A percentile compares a stretch with the other conserved stretches of the same genome.
Evolutionary conservation across 2,888 invertebrate species (phyloP).

Genomic region (Yponomeuta plumbellus): DNA sequence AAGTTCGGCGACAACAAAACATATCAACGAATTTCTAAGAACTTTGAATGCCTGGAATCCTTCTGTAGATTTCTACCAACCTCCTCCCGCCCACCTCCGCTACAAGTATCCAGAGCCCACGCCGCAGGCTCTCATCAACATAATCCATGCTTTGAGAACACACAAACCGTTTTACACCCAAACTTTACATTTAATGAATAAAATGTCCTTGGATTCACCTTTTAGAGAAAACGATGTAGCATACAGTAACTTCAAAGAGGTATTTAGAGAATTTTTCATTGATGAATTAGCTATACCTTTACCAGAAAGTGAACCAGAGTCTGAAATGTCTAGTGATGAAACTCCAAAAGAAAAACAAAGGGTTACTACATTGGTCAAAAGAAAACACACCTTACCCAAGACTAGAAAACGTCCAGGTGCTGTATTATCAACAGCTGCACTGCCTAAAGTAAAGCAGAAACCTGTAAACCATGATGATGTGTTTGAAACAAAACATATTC

Average conservation of each 20-base stretch:
- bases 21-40: conserved; percentile 70
- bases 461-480: conserved; percentile 49
- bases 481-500: conserved; percentile 54
- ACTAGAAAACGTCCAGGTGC: conserved; percentile 48
- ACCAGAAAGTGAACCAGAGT: conserved; percentile 55
- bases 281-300: conserved; percentile 36
- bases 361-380: conserved; percentile 42
- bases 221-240: conserved; percentile 76
- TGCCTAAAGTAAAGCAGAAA: conserved; percentile 46
- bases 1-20: conserved; percentile 57
- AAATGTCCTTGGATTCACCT: conserved; percentile 92
- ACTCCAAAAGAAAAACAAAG: conserved; percentile 35
- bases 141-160: conserved; percentile 83
- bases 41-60: conserved; percentile 65
- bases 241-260: conserved; percentile 49
- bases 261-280: conserved; percentile 45
- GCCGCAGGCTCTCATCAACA: conserved; percentile 83
- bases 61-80: conserved; percentile 81
- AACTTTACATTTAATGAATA: conserved; percentile 95
- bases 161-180: conserved; percentile 90
- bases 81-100: conserved; percentile 83
- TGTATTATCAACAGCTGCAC: conserved; percentile 36
- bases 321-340: conserved; percentile 65
- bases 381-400: conserved; percentile 54
- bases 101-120: conserved; percentile 90